A percentile compares a stretch with the other conserved stretches of the same genome.
These are phyloP conservation scores for Candidula unifasciata DNA, from an alignment of 2,888 invertebrate genomes.

Conservation along the genomic window DNA sequence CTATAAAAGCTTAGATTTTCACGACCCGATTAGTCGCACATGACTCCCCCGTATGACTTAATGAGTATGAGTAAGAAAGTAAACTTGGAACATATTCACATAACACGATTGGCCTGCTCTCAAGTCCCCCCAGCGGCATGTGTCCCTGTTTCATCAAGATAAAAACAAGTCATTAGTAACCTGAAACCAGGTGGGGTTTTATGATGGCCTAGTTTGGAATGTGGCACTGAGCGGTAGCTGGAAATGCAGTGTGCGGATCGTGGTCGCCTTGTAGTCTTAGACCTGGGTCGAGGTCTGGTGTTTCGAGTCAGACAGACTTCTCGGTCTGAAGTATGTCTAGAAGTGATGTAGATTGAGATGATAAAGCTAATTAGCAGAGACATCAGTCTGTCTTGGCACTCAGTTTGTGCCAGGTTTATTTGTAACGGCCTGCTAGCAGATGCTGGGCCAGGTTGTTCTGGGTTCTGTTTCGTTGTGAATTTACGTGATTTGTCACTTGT, in stretches of 20 bases:
- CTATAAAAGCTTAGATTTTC: too few species aligned
- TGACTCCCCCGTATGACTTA: too few species aligned
- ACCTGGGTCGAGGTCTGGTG: neutral
- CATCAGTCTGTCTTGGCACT: constrained; percentile 15
- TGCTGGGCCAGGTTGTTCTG: neutral
- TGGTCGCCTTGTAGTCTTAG: neutral
- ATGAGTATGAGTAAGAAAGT: too few species aligned
- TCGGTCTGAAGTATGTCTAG: neutral
- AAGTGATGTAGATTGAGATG: neutral
- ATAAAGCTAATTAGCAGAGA: constrained; percentile 23
- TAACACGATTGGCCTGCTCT: neutral
- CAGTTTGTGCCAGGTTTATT: too few species aligned
- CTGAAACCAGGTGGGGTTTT: neutral
- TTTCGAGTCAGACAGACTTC: neutral
- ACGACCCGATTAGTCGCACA: too few species aligned
- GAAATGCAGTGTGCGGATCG: neutral
- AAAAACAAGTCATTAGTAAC: neutral
- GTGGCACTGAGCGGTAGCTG: neutral
- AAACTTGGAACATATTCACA: too few species aligned
- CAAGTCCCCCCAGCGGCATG: neutral
- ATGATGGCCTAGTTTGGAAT: neutral
- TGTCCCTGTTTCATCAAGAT: constrained; percentile 12
- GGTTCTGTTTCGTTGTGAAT: too few species aligned
- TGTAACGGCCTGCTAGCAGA: neutral
- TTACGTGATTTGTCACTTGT: too few species aligned